phyloP scores from a whole-genome alignment of 2,888 invertebrate species.

The Caenorhabditis afra region DNA sequence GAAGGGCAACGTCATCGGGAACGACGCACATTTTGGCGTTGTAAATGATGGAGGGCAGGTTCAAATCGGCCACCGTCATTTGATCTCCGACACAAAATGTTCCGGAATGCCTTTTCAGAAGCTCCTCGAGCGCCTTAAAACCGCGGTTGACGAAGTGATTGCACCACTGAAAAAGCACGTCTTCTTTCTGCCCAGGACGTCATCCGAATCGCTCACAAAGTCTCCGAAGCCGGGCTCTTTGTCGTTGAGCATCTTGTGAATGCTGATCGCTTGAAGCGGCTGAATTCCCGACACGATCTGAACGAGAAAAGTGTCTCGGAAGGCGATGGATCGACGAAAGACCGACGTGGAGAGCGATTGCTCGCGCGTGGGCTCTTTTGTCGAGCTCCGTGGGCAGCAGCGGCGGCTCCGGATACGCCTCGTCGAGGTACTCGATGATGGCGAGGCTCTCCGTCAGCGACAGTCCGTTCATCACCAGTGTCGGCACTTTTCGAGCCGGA shows the following conservation, averaged over 20 bases:
- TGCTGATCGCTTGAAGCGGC: constrained; percentile 93
- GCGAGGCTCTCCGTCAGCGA: constrained; percentile 84
- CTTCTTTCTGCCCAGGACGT: not conserved
- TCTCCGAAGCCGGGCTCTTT: constrained; percentile 42
- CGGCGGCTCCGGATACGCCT: constrained; percentile 86
- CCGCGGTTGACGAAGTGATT: constrained; percentile 84
- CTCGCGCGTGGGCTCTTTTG: constrained; percentile 89
- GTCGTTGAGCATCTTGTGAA: constrained; percentile 85
- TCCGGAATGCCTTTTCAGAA: constrained; percentile 87
- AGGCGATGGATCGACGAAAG: not conserved
- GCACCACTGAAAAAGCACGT: constrained; percentile 40
- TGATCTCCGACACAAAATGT: constrained; percentile 88
- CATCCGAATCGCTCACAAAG: constrained; percentile 18
- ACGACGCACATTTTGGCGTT: constrained; percentile 82
- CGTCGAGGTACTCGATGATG: constrained; percentile 96
- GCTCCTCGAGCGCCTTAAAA: constrained; percentile 85
- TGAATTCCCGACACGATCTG: constrained; percentile 93
- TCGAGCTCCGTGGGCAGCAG: constrained; percentile 83
- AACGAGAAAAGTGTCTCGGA: not conserved
- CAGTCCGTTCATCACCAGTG: constrained; percentile 84
- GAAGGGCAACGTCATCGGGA: not conserved
- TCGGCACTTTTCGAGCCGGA: constrained; percentile 95
- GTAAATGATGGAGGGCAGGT: constrained; percentile 94
- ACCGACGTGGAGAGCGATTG: constrained; percentile 68
- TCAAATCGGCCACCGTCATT: constrained; percentile 94